A percentile compares a stretch with the other conserved stretches of the same genome.
phyloP scores from a whole-genome alignment of 30 jellyfish, hydroid and myxozoan genomes.

The Phacellophora camtschatica region DNA sequence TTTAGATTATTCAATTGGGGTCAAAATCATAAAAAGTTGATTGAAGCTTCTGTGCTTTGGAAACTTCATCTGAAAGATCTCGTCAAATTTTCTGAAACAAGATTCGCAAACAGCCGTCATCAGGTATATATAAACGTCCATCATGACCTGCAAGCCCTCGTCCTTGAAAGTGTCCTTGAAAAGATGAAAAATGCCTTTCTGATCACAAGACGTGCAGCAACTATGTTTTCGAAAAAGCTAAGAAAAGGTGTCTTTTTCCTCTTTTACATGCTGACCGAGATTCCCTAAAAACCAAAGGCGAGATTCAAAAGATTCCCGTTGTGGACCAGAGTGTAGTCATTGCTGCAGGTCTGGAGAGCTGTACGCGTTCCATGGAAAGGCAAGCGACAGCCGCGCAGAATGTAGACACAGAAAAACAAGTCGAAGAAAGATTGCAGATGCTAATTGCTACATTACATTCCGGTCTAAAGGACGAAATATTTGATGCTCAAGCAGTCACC shows the following conservation, averaged over 20 bases:
- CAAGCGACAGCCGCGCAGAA: slow-evolving; percentile 11
- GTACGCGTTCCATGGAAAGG: neutral
- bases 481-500: neutral
- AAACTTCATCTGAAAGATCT: slow-evolving; percentile 21
- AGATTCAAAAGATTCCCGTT: slow-evolving; percentile 28
- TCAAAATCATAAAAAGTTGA: slow-evolving; percentile 20
- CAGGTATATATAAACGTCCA: slow-evolving; percentile 10
- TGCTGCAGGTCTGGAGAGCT: neutral
- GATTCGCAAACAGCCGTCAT: slow-evolving; percentile 19
- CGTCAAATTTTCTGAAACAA: slow-evolving; percentile 12
- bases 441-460: slow-evolving; percentile 19
- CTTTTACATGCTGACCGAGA: slow-evolving; percentile 19
- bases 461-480: slow-evolving; percentile 15
- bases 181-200: slow-evolving; percentile 26
- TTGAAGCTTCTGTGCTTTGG: slow-evolving; percentile 36
- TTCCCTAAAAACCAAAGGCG: slow-evolving; percentile 16
- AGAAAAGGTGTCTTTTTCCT: slow-evolving; percentile 27
- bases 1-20: slow-evolving; percentile 34
- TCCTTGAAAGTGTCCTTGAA: slow-evolving; percentile 11
- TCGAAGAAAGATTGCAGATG: slow-evolving; percentile 30
- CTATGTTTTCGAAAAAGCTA: slow-evolving; percentile 18
- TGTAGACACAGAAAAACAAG: slow-evolving; percentile 26
- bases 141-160: slow-evolving; percentile 22
- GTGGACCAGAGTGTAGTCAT: slow-evolving; percentile 7
- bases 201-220: slow-evolving; percentile 42